Evolutionary conservation across 1,140 invertebrate species (phyloP).

Genomic region (Leucophenga varia): DNA sequence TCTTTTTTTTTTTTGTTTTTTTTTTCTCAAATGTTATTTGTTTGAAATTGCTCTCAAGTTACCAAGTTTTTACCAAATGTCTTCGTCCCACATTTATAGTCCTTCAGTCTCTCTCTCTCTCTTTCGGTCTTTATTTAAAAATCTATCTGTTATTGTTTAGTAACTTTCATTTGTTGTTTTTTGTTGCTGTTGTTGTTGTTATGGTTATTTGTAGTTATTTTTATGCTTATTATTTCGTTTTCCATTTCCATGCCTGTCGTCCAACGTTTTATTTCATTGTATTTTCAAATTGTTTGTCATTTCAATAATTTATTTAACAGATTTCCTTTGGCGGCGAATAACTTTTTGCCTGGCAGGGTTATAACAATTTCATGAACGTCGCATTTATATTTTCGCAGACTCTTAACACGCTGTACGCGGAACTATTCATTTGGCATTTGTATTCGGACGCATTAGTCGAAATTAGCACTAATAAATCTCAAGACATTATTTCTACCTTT

Average conservation of each 20-base stretch:
- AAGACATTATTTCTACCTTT: slow-evolving; percentile 39
- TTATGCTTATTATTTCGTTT: no score
- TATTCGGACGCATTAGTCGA: slow-evolving; percentile 15
- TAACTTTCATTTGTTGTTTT: slow-evolving; percentile 1
- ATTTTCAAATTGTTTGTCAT: not conserved
- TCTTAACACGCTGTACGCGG: no score
- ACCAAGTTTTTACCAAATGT: slow-evolving; percentile 18
- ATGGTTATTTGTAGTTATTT: no score
- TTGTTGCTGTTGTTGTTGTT: slow-evolving; percentile 10
- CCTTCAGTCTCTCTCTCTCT: no score
- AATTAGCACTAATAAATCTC: slow-evolving; percentile 36
- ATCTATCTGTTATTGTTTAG: no score
- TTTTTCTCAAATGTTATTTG: slow-evolving; percentile 32
- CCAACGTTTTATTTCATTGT: not conserved
- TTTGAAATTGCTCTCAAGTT: slow-evolving; percentile 32
- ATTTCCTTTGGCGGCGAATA: slow-evolving; percentile 1
- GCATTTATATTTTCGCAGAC: no score
- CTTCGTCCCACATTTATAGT: no score
- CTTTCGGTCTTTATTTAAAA: no score
- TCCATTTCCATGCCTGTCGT: no score
- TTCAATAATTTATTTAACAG: not conserved
- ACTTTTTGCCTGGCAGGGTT: no score
- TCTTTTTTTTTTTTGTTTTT: slow-evolving; percentile 20
- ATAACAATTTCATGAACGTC: no score
- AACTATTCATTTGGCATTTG: slow-evolving; percentile 15